Conservation (phyloP, 1,140 invertebrate genomes). For the Belonocnema kinseyi region DNA sequence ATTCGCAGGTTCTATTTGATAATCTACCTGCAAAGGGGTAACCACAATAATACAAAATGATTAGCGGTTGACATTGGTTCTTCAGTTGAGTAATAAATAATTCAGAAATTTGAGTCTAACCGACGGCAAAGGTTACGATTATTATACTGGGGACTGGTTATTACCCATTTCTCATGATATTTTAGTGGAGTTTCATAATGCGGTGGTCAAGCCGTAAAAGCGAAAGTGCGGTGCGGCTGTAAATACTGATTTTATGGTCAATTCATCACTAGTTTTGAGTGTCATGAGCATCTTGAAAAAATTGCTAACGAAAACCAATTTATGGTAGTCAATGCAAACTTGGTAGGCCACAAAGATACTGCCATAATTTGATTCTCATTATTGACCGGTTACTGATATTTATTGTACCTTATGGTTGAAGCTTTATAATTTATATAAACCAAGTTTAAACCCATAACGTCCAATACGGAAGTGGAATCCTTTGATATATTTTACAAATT, state of each 20-base stretch:
- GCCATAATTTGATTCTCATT: no score
- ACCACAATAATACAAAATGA: background rate
- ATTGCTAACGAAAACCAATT: background rate
- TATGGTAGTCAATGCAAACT: conserved; percentile 11
- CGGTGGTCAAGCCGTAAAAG: conserved; percentile 7
- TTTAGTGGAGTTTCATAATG: conserved; percentile 10
- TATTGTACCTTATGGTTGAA: no score
- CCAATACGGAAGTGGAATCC: no score
- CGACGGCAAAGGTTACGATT: background rate
- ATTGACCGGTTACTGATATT: no score
- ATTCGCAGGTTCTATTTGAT: background rate
- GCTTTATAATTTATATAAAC: no score
- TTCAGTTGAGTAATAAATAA: conserved; percentile 9
- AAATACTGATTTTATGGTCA: conserved; percentile 5
- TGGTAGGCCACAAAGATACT: background rate
- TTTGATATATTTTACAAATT: no score
- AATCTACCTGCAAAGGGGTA: background rate
- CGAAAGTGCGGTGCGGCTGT: background rate
- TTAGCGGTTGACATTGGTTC: background rate
- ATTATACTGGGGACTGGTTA: background rate
- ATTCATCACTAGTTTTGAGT: background rate
- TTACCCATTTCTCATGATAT: conserved; percentile 11
- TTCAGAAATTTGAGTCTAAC: background rate
- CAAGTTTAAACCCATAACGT: no score
- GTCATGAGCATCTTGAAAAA: background rate